Conservation (phyloP, 1,140 invertebrate genomes). For the Atta texana region DNA sequence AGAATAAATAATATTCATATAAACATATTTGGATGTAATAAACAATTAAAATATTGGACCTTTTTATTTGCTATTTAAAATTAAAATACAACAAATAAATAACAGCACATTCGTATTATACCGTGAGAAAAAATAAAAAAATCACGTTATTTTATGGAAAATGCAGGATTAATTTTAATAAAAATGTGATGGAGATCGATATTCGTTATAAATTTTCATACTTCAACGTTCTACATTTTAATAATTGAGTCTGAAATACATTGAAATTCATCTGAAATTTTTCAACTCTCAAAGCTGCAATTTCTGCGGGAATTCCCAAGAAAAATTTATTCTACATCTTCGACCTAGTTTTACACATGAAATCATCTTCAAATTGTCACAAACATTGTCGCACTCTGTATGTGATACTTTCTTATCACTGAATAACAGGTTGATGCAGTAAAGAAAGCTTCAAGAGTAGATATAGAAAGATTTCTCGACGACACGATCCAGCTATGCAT, state of each 20-base stretch:
- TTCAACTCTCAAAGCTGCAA: neutral
- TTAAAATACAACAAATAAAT: slow-evolving; percentile 5
- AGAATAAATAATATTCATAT: neutral
- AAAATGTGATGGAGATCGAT: neutral
- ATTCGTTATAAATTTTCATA: neutral
- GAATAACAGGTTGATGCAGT: neutral
- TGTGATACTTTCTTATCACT: neutral
- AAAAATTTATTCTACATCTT: neutral
- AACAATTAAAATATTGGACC: neutral
- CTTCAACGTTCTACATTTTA: neutral
- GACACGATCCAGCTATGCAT: neutral
- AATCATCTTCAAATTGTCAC: neutral
- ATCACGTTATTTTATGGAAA: neutral
- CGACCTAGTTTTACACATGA: neutral
- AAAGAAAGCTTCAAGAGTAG: neutral
- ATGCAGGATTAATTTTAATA: neutral
- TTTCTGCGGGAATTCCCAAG: neutral
- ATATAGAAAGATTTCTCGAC: neutral
- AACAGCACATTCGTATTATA: neutral
- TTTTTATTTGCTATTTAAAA: neutral
- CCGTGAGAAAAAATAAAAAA: slow-evolving; percentile 2
- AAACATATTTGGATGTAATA: slow-evolving; percentile 5
- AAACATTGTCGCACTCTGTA: neutral
- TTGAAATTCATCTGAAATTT: neutral
- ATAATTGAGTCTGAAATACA: neutral